Base-by-base conservation (phyloP, 2,797 vertebrate genomes). In the Xerus rutilus region DNA sequence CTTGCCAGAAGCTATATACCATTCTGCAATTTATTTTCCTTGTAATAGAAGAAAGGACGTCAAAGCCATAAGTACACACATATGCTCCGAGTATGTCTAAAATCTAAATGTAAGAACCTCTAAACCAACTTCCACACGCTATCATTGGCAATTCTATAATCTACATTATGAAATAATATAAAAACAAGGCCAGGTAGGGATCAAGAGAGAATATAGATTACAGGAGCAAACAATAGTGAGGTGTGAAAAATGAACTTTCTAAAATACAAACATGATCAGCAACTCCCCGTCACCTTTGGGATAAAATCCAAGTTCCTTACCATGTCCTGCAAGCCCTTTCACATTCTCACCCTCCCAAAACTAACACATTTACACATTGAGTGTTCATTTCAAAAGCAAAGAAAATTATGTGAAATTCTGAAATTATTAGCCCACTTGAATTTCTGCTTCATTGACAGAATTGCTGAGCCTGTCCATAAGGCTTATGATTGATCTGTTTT, bases 21-120 rank as follows among this genome's bases (percentile, higher is more conserved):
- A 86, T 86, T 86, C 77, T 88, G 85, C 62, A 81, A 74, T 79
- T 93, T 87, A 95, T 77, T 73, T 97, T 47, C 54, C 97, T 97
- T 96, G 90, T 77, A 97, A 49, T 87, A 94, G 73, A 95, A 98
- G 89, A 95, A 93, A 94, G 13, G 83, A 96, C 91, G 91, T 97
- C 94, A 98, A 96, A 97, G 88, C 47, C 15, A 0, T 87, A 92
- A 92, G 64, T 64, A 83, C 62, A 83, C 14, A 95, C 96, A 97
- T 94, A 96, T 93, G 93, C 74, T 90, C 45, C 59, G 64, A 90
- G 64, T 72, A 67, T 86, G 78, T 82, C 94, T 92, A 87, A 90
- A 91, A 92, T 88, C 59, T 84, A 92, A 96, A 52, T n/a, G n/a
- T 13, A 93, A 52, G 23, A 82, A 64, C 39, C 70, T 52, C 69